These are phyloP conservation scores for Xestobium rufovillosum DNA, from an alignment of 2,888 invertebrate genomes.

Conservation along the genomic window DNA sequence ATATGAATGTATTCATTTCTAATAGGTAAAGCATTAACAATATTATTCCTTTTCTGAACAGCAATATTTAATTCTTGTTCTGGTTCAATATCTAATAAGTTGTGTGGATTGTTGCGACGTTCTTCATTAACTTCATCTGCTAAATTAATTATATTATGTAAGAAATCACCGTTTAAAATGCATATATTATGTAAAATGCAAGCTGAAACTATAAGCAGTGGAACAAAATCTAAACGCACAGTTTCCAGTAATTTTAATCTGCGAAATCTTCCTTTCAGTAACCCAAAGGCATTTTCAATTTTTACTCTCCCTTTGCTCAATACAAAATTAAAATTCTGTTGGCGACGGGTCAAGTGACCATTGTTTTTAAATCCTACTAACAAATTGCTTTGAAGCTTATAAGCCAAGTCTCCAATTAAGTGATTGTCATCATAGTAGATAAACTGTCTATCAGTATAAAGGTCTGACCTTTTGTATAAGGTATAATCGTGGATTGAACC, in stretches of 20 bases:
- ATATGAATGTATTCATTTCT: neutral
- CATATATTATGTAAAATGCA: slow-evolving; percentile 24
- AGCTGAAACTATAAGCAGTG: slow-evolving; percentile 18
- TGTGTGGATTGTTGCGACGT: slow-evolving; percentile 5
- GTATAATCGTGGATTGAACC: slow-evolving; percentile 21
- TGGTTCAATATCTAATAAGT: neutral
- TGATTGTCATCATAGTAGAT: slow-evolving; percentile 14
- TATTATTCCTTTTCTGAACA: slow-evolving; percentile 3
- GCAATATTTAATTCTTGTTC: neutral
- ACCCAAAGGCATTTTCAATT: slow-evolving; percentile 24
- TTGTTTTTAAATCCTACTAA: slow-evolving; percentile 19
- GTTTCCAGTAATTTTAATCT: slow-evolving; percentile 22
- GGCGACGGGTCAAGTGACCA: slow-evolving; percentile 7
- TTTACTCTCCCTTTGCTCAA: slow-evolving; percentile 17
- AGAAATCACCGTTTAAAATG: slow-evolving; percentile 15
- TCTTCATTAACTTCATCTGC: slow-evolving; percentile 2
- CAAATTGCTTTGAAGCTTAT: slow-evolving; percentile 14
- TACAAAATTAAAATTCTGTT: slow-evolving; percentile 21
- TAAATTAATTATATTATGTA: slow-evolving; percentile 10
- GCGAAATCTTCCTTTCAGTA: slow-evolving; percentile 24
- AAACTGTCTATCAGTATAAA: slow-evolving; percentile 9
- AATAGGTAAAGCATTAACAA: neutral
- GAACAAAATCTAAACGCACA: slow-evolving; percentile 19
- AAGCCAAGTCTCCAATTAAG: slow-evolving; percentile 21
- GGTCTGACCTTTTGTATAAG: slow-evolving; percentile 14